Percentiles rank a stretch among this genome's conserved stretches.
Conservation (phyloP, 2,797 vertebrate species). For the Anguilla megastoma region DNA sequence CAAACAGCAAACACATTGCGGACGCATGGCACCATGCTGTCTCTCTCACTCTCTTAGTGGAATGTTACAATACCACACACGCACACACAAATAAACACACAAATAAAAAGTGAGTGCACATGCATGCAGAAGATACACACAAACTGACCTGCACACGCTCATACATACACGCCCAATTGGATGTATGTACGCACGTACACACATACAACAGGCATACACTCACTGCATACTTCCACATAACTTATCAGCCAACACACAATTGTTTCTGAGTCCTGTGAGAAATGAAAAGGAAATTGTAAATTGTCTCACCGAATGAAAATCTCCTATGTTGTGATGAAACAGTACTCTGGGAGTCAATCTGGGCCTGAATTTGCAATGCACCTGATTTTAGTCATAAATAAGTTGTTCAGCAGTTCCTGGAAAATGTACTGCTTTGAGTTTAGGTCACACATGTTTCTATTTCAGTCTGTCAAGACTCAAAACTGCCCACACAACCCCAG, state of each 20-base stretch:
- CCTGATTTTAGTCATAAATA: background rate
- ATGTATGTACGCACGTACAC: background rate
- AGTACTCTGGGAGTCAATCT: background rate
- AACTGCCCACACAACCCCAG: background rate
- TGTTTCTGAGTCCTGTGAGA: background rate
- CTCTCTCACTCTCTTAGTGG: background rate
- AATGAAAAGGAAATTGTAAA: background rate
- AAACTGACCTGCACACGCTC: background rate
- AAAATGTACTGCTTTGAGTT: slow-evolving; percentile 17
- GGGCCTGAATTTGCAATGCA: background rate
- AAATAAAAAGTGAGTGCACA: background rate
- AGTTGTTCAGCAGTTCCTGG: background rate
- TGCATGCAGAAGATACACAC: background rate
- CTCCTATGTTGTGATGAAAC: background rate
- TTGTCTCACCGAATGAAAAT: background rate
- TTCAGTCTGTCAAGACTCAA: background rate
- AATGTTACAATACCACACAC: background rate
- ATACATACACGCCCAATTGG: too few relatives aligned
- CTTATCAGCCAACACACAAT: background rate
- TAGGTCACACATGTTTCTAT: slow-evolving; percentile 23
- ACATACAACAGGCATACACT: background rate
- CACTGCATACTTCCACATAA: background rate
- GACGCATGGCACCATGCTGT: background rate
- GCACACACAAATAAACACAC: background rate
- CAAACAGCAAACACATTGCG: background rate